Percentiles rank a stretch among this genome's conserved stretches.
phyloP scores from a whole-genome alignment of 2,888 invertebrate species.

The Colletes collaris region DNA sequence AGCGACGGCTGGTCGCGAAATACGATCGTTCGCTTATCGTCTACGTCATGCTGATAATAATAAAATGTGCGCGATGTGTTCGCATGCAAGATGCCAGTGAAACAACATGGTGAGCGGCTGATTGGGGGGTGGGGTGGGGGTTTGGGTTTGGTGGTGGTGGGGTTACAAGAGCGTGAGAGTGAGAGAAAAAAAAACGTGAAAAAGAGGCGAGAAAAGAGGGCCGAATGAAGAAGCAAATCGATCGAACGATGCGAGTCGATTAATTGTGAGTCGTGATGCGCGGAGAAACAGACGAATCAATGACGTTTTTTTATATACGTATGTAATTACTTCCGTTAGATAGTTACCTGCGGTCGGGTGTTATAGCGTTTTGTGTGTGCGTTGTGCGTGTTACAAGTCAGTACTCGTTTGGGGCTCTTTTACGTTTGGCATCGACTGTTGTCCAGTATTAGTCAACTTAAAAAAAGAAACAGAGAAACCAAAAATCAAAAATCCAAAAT shows the following conservation, averaged over 20 bases:
- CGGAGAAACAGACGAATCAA: conserved; percentile 29
- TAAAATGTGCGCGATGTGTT: conserved; percentile 70
- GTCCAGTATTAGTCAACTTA: conserved; percentile 83
- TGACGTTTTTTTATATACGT: conserved; percentile 33
- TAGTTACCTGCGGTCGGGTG: conserved; percentile 81
- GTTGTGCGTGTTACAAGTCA: conserved; percentile 82
- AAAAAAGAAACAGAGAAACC: conserved; percentile 80
- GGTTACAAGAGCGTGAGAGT: conserved; percentile 40
- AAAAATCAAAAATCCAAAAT: conserved; percentile 78
- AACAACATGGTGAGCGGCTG: conserved; percentile 45
- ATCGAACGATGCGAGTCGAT: conserved; percentile 44
- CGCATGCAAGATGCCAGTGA: conserved; percentile 72
- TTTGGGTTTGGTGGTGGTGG: not conserved
- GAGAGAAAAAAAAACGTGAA: conserved; percentile 40
- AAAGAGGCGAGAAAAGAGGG: conserved; percentile 32
- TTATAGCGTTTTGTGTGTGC: conserved; percentile 81
- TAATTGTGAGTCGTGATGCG: conserved; percentile 45
- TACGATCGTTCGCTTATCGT: conserved; percentile 45
- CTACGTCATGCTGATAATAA: conserved; percentile 60
- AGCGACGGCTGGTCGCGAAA: conserved; percentile 10
- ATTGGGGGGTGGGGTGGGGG: conserved; percentile 1
- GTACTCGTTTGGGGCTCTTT: conserved; percentile 82
- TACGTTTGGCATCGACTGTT: conserved; percentile 81
- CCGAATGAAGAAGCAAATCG: conserved; percentile 7
- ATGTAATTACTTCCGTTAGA: conserved; percentile 76